These are phyloP conservation scores for Rotaria magnacalcarata DNA, from an alignment of 2,888 invertebrate species.

Conservation along the genomic window DNA sequence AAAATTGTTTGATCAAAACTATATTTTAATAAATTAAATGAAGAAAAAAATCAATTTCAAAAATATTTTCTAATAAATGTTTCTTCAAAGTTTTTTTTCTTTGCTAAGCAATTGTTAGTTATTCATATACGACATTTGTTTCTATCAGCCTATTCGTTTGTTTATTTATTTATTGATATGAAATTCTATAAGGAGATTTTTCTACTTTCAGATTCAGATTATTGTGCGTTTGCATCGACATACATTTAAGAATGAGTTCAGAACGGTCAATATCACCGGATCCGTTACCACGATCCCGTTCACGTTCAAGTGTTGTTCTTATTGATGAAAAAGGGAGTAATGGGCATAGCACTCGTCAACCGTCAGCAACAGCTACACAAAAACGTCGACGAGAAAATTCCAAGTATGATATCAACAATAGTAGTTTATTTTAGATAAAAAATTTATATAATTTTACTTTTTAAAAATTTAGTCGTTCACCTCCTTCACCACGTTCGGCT, in stretches of 20 bases:
- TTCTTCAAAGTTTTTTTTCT: not conserved
- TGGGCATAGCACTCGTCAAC: not conserved
- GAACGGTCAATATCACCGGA: conserved; percentile 35
- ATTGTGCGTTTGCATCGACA: not conserved
- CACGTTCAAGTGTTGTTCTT: not conserved
- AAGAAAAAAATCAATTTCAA: not conserved
- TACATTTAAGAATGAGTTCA: not conserved
- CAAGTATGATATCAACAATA: not conserved
- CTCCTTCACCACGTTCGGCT: conserved; percentile 13
- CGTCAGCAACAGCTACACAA: not conserved
- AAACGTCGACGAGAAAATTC: conserved; percentile 3
- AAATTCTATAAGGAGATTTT: not conserved
- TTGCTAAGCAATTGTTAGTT: conserved; percentile 29
- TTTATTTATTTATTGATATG: conserved; percentile 7
- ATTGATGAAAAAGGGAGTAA: not conserved
- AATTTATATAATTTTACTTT: not conserved
- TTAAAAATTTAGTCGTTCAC: not conserved
- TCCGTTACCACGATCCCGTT: not conserved
- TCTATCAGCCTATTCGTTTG: conserved; percentile 18
- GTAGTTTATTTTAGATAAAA: not conserved
- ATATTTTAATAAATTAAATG: not conserved
- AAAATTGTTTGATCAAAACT: not conserved
- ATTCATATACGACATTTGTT: conserved; percentile 3
- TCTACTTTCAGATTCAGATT: not conserved
- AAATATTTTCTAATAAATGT: not conserved